A percentile compares a stretch with the other conserved stretches of the same genome.
Evolutionary conservation across 2,888 invertebrate species (phyloP).

Genomic region (Pycnomerus fuliginosus): DNA sequence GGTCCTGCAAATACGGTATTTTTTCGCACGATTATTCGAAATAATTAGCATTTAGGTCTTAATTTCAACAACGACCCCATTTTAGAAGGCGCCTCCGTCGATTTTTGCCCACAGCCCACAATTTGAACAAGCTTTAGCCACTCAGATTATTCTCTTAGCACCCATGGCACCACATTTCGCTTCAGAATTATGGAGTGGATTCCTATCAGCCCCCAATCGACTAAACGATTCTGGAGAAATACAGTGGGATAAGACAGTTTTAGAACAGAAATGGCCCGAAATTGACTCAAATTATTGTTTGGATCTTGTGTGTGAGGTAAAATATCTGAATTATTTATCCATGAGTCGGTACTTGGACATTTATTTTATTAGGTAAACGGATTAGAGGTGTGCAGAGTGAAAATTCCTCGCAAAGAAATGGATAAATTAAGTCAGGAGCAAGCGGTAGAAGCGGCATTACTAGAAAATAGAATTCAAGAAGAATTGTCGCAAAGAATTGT

Average conservation of each 20-base stretch:
- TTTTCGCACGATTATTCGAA: no score
- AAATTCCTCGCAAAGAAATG: constrained; percentile 56
- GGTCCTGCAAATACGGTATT: no score
- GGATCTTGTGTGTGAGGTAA: constrained; percentile 65
- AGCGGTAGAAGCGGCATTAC: constrained; percentile 57
- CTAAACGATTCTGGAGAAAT: constrained; percentile 57
- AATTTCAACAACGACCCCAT: no score
- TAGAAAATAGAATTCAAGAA: constrained; percentile 48
- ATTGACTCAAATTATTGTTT: constrained; percentile 69
- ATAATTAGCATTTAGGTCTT: no score
- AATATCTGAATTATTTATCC: background rate
- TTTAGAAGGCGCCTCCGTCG: constrained; percentile 61
- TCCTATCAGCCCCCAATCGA: constrained; percentile 64
- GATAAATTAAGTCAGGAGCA: constrained; percentile 57
- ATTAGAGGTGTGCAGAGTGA: constrained; percentile 54
- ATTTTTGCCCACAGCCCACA: constrained; percentile 65
- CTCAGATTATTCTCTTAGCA: constrained; percentile 79
- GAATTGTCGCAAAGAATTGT: constrained; percentile 29
- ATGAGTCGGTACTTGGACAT: constrained; percentile 35
- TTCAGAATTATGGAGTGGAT: constrained; percentile 86
- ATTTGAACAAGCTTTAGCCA: constrained; percentile 76
- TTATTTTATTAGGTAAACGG: constrained; percentile 54
- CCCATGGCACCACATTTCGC: constrained; percentile 91
- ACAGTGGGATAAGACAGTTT: constrained; percentile 67
- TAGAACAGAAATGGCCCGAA: constrained; percentile 77